phyloP scores from a whole-genome alignment of 2,888 invertebrate genomes.

The Dolichopus griseipennis region DNA sequence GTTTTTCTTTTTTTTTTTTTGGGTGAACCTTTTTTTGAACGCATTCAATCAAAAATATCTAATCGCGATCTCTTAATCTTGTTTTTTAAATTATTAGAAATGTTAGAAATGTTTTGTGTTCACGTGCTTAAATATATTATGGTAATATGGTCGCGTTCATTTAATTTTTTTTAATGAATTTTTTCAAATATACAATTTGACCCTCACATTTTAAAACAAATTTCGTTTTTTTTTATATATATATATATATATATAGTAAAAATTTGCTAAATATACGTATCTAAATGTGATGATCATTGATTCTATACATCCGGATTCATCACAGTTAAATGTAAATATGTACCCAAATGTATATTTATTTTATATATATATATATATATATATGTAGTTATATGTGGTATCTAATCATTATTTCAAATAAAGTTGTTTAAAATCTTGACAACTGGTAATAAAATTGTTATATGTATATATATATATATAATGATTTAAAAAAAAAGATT shows the following conservation, averaged over 20 bases:
- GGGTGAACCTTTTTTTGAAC: not conserved
- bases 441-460: not conserved
- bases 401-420: not conserved
- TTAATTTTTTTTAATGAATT: too few relatives aligned
- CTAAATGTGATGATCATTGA: too few relatives aligned
- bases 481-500: too few relatives aligned
- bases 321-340: not conserved
- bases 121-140: too few relatives aligned
- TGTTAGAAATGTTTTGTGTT: too few relatives aligned
- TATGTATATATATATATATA: not conserved
- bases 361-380: too few relatives aligned
- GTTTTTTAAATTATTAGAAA: too few relatives aligned
- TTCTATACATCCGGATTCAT: not conserved
- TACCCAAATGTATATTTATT: too few relatives aligned
- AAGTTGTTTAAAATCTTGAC: conserved; percentile 1
- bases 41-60: not conserved
- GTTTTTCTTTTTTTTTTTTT: not conserved
- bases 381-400: too few relatives aligned
- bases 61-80: not conserved
- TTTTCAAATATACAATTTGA: not conserved
- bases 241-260: not conserved
- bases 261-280: too few relatives aligned
- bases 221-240: not conserved
- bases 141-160: too few relatives aligned
- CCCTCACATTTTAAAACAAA: not conserved